Percentiles rank a stretch among this genome's conserved stretches.
Evolutionary conservation across 2,888 invertebrate genomes (phyloP).

Genomic region (Drosophila mettleri): DNA sequence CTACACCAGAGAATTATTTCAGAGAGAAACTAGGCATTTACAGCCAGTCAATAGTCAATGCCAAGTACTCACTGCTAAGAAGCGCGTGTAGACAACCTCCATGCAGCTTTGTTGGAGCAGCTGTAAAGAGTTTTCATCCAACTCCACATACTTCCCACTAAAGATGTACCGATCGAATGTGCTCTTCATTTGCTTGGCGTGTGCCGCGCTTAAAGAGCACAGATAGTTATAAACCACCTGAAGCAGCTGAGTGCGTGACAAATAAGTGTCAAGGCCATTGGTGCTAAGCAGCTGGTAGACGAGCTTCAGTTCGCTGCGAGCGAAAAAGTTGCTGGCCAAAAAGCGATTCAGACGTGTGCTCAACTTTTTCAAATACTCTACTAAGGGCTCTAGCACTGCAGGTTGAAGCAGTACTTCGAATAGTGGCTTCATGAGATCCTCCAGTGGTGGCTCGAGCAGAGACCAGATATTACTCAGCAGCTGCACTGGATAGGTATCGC

Average conservation of each 20-base stretch:
- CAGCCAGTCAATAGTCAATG: neutral
- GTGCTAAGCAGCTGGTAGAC: slow-evolving; percentile 80
- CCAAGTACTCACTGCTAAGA: slow-evolving; percentile 78
- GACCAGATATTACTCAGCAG: slow-evolving; percentile 81
- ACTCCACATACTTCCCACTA: slow-evolving; percentile 86
- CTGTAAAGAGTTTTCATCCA: slow-evolving; percentile 86
- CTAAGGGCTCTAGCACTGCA: slow-evolving; percentile 73
- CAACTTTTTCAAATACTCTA: slow-evolving; percentile 69
- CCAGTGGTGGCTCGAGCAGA: slow-evolving; percentile 67
- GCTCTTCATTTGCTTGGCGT: slow-evolving; percentile 87
- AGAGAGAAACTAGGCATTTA: neutral
- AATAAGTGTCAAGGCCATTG: slow-evolving; percentile 73
- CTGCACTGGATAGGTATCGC: slow-evolving; percentile 81
- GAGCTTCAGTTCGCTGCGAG: slow-evolving; percentile 88
- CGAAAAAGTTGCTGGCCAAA: slow-evolving; percentile 85
- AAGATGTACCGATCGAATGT: slow-evolving; percentile 88
- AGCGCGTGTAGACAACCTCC: slow-evolving; percentile 85
- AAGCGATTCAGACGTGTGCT: slow-evolving; percentile 67
- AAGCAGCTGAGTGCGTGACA: slow-evolving; percentile 71
- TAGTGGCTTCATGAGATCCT: slow-evolving; percentile 59
- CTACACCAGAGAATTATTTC: slow-evolving; percentile 47
- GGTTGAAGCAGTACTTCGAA: slow-evolving; percentile 72
- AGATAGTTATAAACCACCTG: slow-evolving; percentile 87
- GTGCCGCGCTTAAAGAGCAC: slow-evolving; percentile 87
- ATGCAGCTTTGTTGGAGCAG: slow-evolving; percentile 86